phyloP scores from a whole-genome alignment of 2,797 vertebrate genomes.

The Sebastolobus altivelis region DNA sequence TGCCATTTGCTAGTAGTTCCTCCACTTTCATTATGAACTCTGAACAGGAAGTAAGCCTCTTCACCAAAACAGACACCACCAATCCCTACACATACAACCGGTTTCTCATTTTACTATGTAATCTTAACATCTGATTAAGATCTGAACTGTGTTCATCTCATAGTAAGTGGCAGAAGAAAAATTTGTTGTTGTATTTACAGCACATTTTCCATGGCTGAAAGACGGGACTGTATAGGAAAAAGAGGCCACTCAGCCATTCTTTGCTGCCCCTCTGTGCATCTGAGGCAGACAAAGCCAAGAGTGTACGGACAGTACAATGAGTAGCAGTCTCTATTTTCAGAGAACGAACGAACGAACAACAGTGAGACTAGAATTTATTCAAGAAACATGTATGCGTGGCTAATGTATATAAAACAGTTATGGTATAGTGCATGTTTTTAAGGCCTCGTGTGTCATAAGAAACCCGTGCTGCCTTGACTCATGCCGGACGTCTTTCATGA shows the following conservation, averaged over 20 bases:
- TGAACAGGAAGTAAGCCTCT: neutral
- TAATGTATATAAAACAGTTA: neutral
- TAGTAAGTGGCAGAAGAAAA: too few species aligned
- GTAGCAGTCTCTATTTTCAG: slow-evolving; percentile 49
- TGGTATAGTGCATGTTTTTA: neutral
- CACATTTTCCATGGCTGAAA: slow-evolving; percentile 22
- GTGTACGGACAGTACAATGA: slow-evolving; percentile 72
- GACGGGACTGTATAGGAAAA: slow-evolving; percentile 34
- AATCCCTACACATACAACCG: neutral
- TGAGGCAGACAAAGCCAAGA: slow-evolving; percentile 63
- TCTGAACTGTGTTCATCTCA: neutral
- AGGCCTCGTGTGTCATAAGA: neutral
- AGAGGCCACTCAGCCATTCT: slow-evolving; percentile 31
- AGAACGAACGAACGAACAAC: neutral
- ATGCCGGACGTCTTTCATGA: neutral
- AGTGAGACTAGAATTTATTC: neutral
- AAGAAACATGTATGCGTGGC: neutral
- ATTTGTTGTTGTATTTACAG: neutral
- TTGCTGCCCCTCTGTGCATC: slow-evolving; percentile 31
- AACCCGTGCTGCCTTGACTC: neutral
- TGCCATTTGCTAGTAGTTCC: neutral
- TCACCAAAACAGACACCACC: neutral
- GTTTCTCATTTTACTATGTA: neutral
- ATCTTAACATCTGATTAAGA: neutral
- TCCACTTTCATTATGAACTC: neutral